Evolutionary conservation across 1,140 invertebrate species (phyloP).

Genomic region (Venturia canescens): DNA sequence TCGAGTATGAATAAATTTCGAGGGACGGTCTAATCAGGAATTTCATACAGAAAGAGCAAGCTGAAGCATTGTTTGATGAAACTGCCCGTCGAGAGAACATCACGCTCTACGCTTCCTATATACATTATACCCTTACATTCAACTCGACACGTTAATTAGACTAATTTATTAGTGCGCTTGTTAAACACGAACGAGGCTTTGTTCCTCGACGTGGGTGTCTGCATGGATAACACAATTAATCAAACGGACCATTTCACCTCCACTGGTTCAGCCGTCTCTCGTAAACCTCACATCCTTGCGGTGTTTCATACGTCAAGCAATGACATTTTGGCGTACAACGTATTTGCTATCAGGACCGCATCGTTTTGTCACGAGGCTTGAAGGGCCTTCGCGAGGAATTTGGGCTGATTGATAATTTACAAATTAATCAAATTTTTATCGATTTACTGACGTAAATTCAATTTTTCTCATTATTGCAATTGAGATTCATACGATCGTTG

Average conservation of each 20-base stretch:
- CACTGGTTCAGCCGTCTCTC: not conserved
- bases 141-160: constrained; percentile 31
- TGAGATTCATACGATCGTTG: too few relatives aligned
- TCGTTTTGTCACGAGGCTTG: not conserved
- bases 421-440: too few relatives aligned
- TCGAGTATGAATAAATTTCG: not conserved
- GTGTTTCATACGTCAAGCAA: not conserved
- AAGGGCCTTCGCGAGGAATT: not conserved
- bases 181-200: constrained; percentile 2
- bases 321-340: not conserved
- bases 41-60: not conserved
- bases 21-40: not conserved
- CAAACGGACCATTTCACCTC: constrained; percentile 8
- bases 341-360: not conserved
- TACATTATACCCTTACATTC: not conserved
- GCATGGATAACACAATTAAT: constrained; percentile 25
- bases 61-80: constrained; percentile 3
- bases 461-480: too few relatives aligned
- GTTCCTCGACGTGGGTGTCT: not conserved
- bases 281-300: not conserved
- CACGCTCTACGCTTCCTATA: not conserved
- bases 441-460: too few relatives aligned
- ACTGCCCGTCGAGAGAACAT: not conserved
- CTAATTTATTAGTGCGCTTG: constrained; percentile 39
- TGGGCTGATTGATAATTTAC: not conserved